phyloP scores from a whole-genome alignment of 2,113 vertebrate species.

The Anser cygnoides region DNA sequence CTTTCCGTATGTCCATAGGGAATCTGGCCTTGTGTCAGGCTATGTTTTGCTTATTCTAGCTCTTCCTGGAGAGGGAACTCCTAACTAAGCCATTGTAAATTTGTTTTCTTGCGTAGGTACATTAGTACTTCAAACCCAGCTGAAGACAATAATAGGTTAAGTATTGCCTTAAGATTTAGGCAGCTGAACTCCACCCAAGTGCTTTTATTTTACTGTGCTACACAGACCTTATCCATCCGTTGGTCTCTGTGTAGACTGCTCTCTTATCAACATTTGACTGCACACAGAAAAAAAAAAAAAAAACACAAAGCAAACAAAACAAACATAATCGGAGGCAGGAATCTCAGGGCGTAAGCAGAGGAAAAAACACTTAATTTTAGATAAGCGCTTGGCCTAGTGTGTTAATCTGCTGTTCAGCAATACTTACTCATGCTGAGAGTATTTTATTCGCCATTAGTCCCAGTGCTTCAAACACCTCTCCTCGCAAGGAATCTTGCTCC shows the following conservation, averaged over 20 bases:
- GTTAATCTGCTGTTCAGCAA: constrained; percentile 11
- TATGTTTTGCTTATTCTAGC: background rate
- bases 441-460: background rate
- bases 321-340: background rate
- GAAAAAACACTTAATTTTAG: constrained; percentile 22
- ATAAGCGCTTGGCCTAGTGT: background rate
- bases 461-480: fast-evolving
- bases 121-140: background rate
- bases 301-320: background rate
- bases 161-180: background rate
- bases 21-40: background rate
- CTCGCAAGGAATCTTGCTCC: background rate
- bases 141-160: background rate
- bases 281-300: background rate
- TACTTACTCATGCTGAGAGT: background rate
- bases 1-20: background rate
- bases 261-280: constrained; percentile 12
- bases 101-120: constrained; percentile 21
- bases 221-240: background rate
- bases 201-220: background rate
- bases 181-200: constrained; percentile 20
- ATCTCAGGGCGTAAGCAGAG: background rate
- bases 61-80: constrained; percentile 30
- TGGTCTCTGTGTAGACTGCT: background rate
- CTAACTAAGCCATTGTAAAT: background rate